Conservation (phyloP, 2,888 invertebrate species). For the Sthenelais limicola region DNA sequence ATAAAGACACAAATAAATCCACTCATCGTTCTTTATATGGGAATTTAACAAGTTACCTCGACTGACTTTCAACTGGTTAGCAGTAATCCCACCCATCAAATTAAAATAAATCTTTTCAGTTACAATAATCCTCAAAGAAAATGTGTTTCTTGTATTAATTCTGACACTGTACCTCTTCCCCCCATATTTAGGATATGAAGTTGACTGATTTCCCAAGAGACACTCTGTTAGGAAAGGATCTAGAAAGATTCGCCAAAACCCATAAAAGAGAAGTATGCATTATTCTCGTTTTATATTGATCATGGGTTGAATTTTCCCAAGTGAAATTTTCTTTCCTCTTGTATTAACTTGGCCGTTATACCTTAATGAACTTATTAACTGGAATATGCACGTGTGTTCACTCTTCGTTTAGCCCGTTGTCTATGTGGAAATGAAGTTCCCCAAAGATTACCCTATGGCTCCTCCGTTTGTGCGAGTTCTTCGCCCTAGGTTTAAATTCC, state of each 20-base stretch:
- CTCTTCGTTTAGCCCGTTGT: conserved; percentile 58
- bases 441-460: conserved; percentile 64
- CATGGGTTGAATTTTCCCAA: not conserved
- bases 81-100: no score
- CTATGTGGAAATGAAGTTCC: conserved; percentile 66
- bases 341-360: not conserved
- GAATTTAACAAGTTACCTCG: no score
- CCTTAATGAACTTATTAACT: not conserved
- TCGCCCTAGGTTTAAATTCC: conserved; percentile 64
- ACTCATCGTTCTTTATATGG: no score
- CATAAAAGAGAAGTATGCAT: conserved; percentile 59
- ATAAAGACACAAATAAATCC: no score
- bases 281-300: not conserved
- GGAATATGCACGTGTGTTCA: not conserved
- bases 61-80: no score
- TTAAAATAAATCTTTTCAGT: no score
- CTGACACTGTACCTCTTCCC: no score
- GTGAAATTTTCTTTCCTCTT: not conserved
- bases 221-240: conserved; percentile 59
- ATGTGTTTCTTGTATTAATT: no score
- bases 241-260: conserved; percentile 56
- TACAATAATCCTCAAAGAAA: no score
- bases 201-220: conserved; percentile 60
- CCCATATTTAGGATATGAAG: conserved; percentile 64
- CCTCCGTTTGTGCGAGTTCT: conserved; percentile 67